These are phyloP conservation scores for Todiramphus chloris DNA, from an alignment of 2,113 vertebrate genomes.

Conservation along the genomic window DNA sequence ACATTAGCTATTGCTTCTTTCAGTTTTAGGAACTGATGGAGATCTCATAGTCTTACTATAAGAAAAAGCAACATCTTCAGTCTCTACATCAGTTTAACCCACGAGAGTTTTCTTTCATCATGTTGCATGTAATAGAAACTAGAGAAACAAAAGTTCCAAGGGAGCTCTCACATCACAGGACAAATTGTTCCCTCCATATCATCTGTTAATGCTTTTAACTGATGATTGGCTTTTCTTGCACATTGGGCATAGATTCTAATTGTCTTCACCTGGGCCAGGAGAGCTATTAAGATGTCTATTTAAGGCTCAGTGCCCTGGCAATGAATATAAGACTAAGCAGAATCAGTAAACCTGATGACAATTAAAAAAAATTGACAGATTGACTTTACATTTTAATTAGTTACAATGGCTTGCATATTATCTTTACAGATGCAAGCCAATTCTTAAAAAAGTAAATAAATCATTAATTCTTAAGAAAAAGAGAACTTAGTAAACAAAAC, in stretches of 20 bases:
- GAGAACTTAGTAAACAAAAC: neutral
- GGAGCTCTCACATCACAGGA: neutral
- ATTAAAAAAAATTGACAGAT: neutral
- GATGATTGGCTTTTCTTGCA: neutral
- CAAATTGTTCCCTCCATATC: neutral
- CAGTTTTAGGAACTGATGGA: neutral
- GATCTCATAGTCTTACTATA: neutral
- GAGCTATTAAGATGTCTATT: conserved; percentile 1
- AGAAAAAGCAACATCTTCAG: neutral
- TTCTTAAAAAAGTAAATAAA: neutral
- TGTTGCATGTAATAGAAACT: neutral
- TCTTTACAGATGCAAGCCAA: neutral
- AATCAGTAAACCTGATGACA: neutral
- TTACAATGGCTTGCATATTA: neutral
- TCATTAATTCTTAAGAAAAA: neutral
- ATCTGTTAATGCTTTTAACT: neutral
- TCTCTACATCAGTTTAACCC: neutral
- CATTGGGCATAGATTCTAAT: neutral
- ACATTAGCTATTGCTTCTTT: neutral
- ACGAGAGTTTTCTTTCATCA: neutral
- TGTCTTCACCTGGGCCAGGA: neutral
- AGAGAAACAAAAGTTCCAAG: neutral
- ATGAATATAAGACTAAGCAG: neutral
- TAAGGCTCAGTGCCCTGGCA: neutral
- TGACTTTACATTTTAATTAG: conserved; percentile 8